These are phyloP conservation scores for Drosophila miranda DNA, from an alignment of 1,140 invertebrate species.

Conservation along the genomic window DNA sequence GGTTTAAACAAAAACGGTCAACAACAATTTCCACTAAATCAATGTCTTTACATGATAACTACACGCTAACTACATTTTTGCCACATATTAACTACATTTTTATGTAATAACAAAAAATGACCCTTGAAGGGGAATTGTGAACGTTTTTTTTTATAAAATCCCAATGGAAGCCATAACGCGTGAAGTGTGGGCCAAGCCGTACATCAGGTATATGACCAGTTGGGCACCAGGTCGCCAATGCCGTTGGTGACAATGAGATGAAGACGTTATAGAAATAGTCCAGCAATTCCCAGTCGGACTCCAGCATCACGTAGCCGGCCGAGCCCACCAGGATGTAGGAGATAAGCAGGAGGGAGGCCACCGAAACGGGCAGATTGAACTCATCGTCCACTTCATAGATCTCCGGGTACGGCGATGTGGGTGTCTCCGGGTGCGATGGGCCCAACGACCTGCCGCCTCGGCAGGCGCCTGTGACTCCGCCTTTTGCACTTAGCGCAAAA, in stretches of 20 bases:
- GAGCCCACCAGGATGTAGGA: slow-evolving; percentile 94
- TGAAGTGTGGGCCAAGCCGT: slow-evolving; percentile 96
- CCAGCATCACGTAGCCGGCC: slow-evolving; percentile 87
- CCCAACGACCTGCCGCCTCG: slow-evolving; percentile 56
- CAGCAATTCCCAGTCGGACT: slow-evolving; percentile 92
- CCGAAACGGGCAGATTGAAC: slow-evolving; percentile 94
- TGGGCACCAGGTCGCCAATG: slow-evolving; percentile 94
- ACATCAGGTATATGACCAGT: slow-evolving; percentile 94
- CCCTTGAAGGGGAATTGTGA: too few relatives aligned
- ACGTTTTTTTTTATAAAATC: too few relatives aligned
- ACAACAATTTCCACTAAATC: too few relatives aligned
- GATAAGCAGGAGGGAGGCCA: slow-evolving; percentile 91
- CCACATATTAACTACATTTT: too few relatives aligned
- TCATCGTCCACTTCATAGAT: slow-evolving; percentile 91
- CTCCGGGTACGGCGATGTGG: slow-evolving; percentile 88
- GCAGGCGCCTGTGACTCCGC: slow-evolving; percentile 55
- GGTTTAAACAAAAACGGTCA: too few relatives aligned
- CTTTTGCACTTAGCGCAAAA: slow-evolving; percentile 4
- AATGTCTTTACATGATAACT: too few relatives aligned
- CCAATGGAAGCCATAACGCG: too few relatives aligned
- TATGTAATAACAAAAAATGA: too few relatives aligned
- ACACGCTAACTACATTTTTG: too few relatives aligned
- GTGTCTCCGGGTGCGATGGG: slow-evolving; percentile 78
- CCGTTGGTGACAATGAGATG: slow-evolving; percentile 96
- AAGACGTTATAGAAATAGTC: slow-evolving; percentile 97